Evolutionary conservation across 2,113 vertebrate species (phyloP).

Genomic region (Sylvia atricapilla): DNA sequence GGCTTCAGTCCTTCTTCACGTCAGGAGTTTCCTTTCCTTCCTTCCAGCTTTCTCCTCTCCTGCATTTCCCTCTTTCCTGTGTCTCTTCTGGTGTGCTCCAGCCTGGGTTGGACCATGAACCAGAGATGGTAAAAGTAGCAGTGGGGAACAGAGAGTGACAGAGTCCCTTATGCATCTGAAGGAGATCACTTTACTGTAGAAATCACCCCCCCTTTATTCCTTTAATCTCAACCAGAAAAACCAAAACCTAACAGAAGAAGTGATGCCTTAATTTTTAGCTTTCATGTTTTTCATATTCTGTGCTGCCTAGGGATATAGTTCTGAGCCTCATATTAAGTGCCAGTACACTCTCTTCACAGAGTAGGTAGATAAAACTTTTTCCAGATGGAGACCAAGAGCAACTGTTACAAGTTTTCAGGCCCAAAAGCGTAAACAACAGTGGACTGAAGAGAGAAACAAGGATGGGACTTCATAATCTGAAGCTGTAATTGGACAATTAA

Average conservation of each 20-base stretch:
- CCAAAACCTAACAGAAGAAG: neutral
- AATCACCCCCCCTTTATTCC: neutral
- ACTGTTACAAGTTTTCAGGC: neutral
- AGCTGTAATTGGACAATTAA: neutral
- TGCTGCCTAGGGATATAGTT: neutral
- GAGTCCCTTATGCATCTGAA: neutral
- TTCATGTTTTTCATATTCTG: neutral
- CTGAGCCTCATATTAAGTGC: neutral
- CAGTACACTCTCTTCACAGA: neutral
- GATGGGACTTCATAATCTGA: neutral
- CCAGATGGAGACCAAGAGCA: neutral
- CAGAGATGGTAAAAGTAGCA: neutral
- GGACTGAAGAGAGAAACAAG: neutral
- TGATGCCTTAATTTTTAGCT: neutral
- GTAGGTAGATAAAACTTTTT: neutral
- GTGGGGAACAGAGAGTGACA: neutral
- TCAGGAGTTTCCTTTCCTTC: neutral
- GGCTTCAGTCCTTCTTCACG: neutral
- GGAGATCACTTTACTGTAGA: neutral
- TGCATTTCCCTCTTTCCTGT: fast-evolving
- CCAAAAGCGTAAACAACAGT: neutral
- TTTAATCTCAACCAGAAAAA: neutral
- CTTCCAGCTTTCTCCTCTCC: neutral
- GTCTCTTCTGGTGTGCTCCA: neutral
- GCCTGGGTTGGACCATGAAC: no score